These are phyloP conservation scores for Eurosta solidaginis DNA, from an alignment of 1,140 invertebrate species.

Conservation along the genomic window DNA sequence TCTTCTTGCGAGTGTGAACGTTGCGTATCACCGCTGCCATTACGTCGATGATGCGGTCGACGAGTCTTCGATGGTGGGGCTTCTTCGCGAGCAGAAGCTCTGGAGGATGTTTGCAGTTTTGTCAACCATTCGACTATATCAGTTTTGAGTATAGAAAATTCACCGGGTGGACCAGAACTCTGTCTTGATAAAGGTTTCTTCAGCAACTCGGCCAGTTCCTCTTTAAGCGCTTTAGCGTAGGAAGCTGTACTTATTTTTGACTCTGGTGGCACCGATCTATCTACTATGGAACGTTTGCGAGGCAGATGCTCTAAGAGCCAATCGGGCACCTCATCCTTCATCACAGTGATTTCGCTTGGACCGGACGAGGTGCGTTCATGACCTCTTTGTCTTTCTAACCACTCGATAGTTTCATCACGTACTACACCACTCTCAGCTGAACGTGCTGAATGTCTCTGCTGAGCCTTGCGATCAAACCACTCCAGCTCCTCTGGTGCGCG, in stretches of 20 bases:
- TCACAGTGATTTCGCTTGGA: slow-evolving; percentile 54
- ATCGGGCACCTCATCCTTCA: slow-evolving; percentile 56
- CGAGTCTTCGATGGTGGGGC: slow-evolving; percentile 34
- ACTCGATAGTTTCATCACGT: slow-evolving; percentile 55
- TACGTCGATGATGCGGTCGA: slow-evolving; percentile 51
- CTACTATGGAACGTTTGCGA: slow-evolving; percentile 41
- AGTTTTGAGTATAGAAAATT: slow-evolving; percentile 55
- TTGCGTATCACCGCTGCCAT: slow-evolving; percentile 54
- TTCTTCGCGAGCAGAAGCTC: slow-evolving; percentile 30
- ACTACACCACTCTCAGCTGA: slow-evolving; percentile 55
- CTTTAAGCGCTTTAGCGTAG: slow-evolving; percentile 50
- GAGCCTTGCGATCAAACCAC: slow-evolving; percentile 56
- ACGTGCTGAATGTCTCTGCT: slow-evolving; percentile 55
- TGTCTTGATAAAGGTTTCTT: slow-evolving; percentile 57
- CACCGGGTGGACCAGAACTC: slow-evolving; percentile 53
- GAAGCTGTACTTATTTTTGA: slow-evolving; percentile 44
- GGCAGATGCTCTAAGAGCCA: slow-evolving; percentile 57
- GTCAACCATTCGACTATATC: slow-evolving; percentile 59
- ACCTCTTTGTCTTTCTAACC: slow-evolving; percentile 49
- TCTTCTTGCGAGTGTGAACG: slow-evolving; percentile 57
- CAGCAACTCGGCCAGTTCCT: slow-evolving; percentile 48
- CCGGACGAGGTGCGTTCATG: slow-evolving; percentile 54
- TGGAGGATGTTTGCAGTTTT: slow-evolving; percentile 48
- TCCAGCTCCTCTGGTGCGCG: slow-evolving; percentile 43
- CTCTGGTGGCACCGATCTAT: slow-evolving; percentile 36